phyloP scores from a whole-genome alignment of 2,113 vertebrate species.

The Telmatochromis sp. region DNA sequence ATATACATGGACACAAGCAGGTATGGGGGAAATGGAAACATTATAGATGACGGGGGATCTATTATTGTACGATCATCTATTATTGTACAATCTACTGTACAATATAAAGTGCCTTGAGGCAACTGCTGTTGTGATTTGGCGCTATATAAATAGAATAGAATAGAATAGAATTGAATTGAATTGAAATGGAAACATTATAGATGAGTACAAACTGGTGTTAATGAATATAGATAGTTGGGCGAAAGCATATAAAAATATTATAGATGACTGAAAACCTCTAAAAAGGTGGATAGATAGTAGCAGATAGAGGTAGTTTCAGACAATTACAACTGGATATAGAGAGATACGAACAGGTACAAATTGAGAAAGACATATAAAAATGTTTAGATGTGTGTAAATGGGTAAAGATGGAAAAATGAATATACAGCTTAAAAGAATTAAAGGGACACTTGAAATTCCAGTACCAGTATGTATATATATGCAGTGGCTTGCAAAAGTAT shows the following conservation, averaged over 20 bases:
- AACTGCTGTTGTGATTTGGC: not conserved
- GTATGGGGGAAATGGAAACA: not conserved
- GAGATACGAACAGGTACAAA: not conserved
- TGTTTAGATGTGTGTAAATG: not conserved
- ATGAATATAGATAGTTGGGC: not conserved
- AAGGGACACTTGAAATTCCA: not conserved
- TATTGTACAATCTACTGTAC: not conserved
- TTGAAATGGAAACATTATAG: not conserved
- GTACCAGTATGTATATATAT: not conserved
- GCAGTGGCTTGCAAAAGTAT: not conserved
- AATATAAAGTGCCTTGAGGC: not conserved
- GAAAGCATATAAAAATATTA: not conserved
- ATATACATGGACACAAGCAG: not conserved
- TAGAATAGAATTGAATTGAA: rapidly evolving
- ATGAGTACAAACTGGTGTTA: not conserved
- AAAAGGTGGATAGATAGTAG: not conserved
- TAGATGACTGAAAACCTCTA: not conserved
- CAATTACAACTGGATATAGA: not conserved
- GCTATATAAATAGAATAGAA: not conserved
- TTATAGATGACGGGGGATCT: not conserved
- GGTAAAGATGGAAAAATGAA: not conserved
- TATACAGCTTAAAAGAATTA: not conserved
- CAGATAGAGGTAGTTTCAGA: not conserved
- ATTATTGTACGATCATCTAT: not conserved
- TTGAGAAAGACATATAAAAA: not conserved